Percentiles rank a stretch among this genome's conserved stretches.
Conservation (phyloP, 2,888 invertebrate species). For the Prostheceraeus crozeri region DNA sequence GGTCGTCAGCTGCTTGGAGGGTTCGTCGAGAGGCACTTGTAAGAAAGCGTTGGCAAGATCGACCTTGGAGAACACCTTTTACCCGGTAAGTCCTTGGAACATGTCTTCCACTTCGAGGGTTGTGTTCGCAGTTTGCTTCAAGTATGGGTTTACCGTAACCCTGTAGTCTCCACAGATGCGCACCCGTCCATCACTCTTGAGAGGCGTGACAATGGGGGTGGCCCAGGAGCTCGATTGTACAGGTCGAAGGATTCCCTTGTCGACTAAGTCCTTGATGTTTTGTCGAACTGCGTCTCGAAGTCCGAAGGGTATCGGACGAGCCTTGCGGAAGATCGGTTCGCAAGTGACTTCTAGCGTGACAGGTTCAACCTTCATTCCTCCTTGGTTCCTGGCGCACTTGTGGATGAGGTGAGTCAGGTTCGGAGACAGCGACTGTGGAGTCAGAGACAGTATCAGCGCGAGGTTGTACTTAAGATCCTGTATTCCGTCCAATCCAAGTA, state of each 20-base stretch:
- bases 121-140: conserved; percentile 16
- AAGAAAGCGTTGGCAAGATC: conserved; percentile 7
- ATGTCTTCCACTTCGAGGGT: conserved; percentile 27
- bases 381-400: too few species aligned
- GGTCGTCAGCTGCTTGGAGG: neutral
- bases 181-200: neutral
- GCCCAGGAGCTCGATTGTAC: conserved; percentile 1
- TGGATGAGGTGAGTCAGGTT: too few species aligned
- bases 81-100: conserved; percentile 7
- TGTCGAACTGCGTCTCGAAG: conserved; percentile 15
- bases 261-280: neutral
- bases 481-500: too few species aligned
- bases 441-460: too few species aligned
- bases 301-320: neutral
- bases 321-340: conserved; percentile 7
- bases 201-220: conserved; percentile 16
- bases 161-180: conserved; percentile 23
- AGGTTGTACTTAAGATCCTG: too few species aligned
- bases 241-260: conserved; percentile 2
- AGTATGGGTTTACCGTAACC: conserved; percentile 19
- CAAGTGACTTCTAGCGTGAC: too few species aligned
- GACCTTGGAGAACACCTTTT: conserved; percentile 1
- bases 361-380: too few species aligned
- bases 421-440: too few species aligned
- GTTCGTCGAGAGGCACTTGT: neutral